Base-by-base conservation (phyloP, 2,113 vertebrate genomes). In the Motacilla tschutschensis region DNA sequence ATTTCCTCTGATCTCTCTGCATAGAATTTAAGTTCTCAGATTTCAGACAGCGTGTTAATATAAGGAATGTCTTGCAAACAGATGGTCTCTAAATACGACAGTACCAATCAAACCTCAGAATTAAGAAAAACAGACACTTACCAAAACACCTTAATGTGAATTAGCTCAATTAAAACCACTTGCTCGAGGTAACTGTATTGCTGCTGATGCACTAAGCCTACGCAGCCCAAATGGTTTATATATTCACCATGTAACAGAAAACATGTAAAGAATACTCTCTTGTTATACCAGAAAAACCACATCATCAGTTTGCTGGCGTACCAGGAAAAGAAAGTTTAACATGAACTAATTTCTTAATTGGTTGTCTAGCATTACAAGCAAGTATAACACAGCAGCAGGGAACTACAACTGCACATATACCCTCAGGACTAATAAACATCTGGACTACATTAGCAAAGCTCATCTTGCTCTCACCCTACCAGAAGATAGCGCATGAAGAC, bases 401-500 rank as follows among this genome's bases (percentile, higher is more conserved):
- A 95, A 94, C 77, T 91, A 85, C 91, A 94, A 87, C 71, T 91
- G 90, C 85, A 86, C 62, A 84, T 69, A 88, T 83, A 92, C 94
- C 94, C 94, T 70, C 67, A 94, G 96, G 97, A 97, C 93, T 95
- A 92, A 92, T 80, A 93, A 88, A 95, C 96, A 95, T 95, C 94
- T 96, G 95, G 91, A 95, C 71, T 59, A 70, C 71, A 95, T 95
- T 94, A 87, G 51, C 47, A 41, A 85, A 77, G 59, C 40, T 41
- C 35, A 79, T 76, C 43, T 75, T 63, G 50, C 79, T 55, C 53
- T 19, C 54, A 44, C 67, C 63, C 46, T 50, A 71, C 97, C 98
- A 97, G 97, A 93, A 98, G 98, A 95, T 96, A 97, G 98, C 95
- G 92, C 95, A 95, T 94, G 82, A 92, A 91, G 93, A 96, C 96